Conservation (phyloP, 2,797 vertebrate genomes). For the Enteromius afrohamiltoni region DNA sequence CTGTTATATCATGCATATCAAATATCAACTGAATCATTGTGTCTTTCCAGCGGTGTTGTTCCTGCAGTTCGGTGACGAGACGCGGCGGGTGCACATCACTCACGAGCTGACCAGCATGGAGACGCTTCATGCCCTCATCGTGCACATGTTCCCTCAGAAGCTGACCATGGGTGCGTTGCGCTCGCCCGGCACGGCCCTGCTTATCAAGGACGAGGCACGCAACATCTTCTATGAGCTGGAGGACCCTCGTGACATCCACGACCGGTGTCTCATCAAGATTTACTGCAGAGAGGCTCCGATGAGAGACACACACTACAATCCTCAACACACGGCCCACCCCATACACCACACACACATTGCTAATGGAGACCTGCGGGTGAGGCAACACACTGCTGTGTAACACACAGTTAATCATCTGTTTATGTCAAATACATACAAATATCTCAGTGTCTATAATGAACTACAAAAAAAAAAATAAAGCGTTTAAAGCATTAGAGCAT, state of each 20-base stretch:
- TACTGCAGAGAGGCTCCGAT: conserved; percentile 86
- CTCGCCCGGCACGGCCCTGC: conserved; percentile 93
- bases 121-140: conserved; percentile 94
- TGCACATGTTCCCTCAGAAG: conserved; percentile 99
- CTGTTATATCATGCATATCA: conserved; percentile 18
- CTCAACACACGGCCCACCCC: conserved; percentile 91
- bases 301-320: conserved; percentile 78
- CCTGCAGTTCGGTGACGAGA: conserved; percentile 97
- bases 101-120: conserved; percentile 98
- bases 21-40: neutral
- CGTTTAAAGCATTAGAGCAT: no score
- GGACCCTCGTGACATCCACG: conserved; percentile 95
- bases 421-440: neutral
- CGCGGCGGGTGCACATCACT: conserved; percentile 92
- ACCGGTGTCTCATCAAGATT: conserved; percentile 97
- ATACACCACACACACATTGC: conserved; percentile 86
- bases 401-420: neutral
- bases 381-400: conserved; percentile 36
- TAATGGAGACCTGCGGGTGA: conserved; percentile 94
- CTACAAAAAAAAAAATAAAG: neutral
- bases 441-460: neutral
- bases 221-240: conserved; percentile 98
- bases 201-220: conserved; percentile 96
- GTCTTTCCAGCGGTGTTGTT: conserved; percentile 87
- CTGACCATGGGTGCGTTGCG: conserved; percentile 88